Evolutionary conservation across 2,888 invertebrate genomes (phyloP), one percentile per base, ranked within the genome.

Genomic region (Trisateles emortualis): DNA sequence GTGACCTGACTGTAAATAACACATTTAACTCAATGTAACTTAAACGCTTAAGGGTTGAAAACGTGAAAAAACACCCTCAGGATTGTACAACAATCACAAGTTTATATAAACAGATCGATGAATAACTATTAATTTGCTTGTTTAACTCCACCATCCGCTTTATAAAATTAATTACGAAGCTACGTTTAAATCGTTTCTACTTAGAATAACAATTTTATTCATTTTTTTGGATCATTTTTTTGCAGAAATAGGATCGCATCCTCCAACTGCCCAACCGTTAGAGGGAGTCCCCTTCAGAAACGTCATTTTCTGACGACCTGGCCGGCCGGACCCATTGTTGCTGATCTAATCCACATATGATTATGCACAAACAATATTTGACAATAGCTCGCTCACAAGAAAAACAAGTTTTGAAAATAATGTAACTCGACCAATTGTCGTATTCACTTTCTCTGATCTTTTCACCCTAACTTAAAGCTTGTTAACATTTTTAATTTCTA

Each of bases 351-450:
- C 83, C 85, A 84, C 76, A 78, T 81, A 83, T 83, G 84, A 88
- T 88, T 87, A 87, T 88, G 84, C 86, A 85, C 73, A 77, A 81
- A 87, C 80, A 81, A 74, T 79, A 68, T 73, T 64, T 60, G 61
- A 84, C 84, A 86, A 88, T 81, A 73, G 75, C 51, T 59, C 64
- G 62, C 70, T 78, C 76, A 79, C 83, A 82, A 83, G 84, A 83
- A 85, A 81, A 78, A 88, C 90, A 79, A 84, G 88, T 90, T 89
- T 85, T 76, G 64, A 57, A 77, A 80, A 88, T 87, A 89, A 88
- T 81, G 69, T 76, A 83, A 81, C 84, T 69, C 68, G 70, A 74
- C 76, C 78, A 75, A 84, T 83, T 81, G 81, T 83, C 74, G 64
- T 76, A 68, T 78, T 70, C 73, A 81, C 89, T 90, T 90, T 90